Conservation (phyloP, 2,113 vertebrate species). For the Calonectris borealis region DNA sequence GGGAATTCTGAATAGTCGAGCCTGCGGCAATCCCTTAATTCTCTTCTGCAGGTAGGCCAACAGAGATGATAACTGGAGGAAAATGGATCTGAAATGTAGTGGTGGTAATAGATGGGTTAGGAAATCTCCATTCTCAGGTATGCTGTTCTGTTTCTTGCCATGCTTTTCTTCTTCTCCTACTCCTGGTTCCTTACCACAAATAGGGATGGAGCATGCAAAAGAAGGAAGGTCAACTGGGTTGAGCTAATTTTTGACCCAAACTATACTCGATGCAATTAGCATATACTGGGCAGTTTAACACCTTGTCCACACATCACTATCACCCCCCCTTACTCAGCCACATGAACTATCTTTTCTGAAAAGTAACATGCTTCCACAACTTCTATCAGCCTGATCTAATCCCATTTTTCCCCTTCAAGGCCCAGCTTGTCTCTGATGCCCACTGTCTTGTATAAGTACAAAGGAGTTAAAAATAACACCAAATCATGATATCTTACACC, state of each 20-base stretch:
- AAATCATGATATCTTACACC: fast-evolving
- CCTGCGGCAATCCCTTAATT: background rate
- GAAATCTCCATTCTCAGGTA: background rate
- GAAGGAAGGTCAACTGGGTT: background rate
- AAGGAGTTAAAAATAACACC: background rate
- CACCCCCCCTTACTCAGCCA: background rate
- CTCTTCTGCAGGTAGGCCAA: background rate
- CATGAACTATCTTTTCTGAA: background rate
- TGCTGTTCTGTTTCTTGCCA: background rate
- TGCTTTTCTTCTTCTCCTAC: background rate
- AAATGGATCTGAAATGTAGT: background rate
- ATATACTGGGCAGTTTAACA: background rate
- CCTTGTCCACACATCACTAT: background rate
- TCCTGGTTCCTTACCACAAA: background rate
- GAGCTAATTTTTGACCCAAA: background rate
- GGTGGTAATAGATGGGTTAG: background rate
- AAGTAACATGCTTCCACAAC: background rate
- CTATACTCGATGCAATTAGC: background rate
- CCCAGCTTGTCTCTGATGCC: background rate
- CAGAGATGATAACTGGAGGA: background rate
- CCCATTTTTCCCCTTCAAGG: background rate
- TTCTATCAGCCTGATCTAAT: background rate
- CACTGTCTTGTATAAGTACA: background rate
- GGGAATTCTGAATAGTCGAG: background rate
- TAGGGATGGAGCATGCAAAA: background rate